Base-by-base conservation (phyloP, 2,888 invertebrate genomes). In the Biston stratarius region DNA sequence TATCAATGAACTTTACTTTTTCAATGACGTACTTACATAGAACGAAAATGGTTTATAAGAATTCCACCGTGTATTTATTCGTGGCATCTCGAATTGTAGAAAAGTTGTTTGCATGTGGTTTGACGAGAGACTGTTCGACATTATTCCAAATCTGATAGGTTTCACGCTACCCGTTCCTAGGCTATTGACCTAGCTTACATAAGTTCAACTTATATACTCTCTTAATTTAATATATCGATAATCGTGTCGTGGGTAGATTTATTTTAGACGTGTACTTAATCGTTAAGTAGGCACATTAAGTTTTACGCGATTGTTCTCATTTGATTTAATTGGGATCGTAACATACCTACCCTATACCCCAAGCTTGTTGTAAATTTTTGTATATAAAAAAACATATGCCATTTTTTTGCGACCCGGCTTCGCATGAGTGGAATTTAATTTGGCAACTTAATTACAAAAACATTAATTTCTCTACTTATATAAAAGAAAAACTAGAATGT, bases 131-230 rank as follows among this genome's bases (percentile, higher is more conserved):
- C 67, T 49, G 48, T 36, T 63, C 55, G 55, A 67, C 67, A 67
- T 67, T 67, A 67, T 63, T 67, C 42, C 24, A 24, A 63, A 67
- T 67, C 67, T 55, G 67, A 62, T 63, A 67, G 59, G 55, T 45
- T 58, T 64, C 68, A 69, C 68, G 68, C 57, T 52, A 56, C 33
- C 58, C 56, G 58, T 67, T 64, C 51, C 61, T 14, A 69, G 68
- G 64, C 48, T 61, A 69, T 12, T 64, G 61, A 64, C 52, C 58
- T 64, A 64, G 71, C 74, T 47, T 55, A 62, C 52, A 48, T 61
- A 45, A 66, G 55, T 49, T 57, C 0, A 34, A 6, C 38, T 9
- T 38, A 53, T 51, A 1, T 42, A 15, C 62, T 57, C 15, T 38
- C 36, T 12, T n/a, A 33, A 45, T 14, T 67, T 42, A 53, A 40